phyloP scores from a whole-genome alignment of 2,888 invertebrate genomes.

The Allacma fusca region DNA sequence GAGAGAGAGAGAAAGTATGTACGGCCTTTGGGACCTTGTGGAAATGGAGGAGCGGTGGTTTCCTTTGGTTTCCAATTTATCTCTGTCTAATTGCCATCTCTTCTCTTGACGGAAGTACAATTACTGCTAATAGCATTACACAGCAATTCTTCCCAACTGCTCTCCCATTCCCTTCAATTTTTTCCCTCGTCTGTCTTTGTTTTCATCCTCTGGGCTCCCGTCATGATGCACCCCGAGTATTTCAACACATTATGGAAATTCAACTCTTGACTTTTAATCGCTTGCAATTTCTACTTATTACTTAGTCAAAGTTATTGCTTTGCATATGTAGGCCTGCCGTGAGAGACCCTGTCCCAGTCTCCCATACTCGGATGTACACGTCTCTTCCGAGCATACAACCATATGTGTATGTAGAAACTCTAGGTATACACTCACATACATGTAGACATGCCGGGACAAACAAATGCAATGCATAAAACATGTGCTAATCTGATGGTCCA shows the following conservation, averaged over 20 bases:
- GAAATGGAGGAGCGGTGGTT: constrained; percentile 22
- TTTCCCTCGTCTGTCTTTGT: constrained; percentile 1
- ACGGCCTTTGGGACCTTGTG: not conserved
- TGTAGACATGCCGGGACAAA: no score
- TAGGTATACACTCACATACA: no score
- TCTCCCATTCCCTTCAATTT: not conserved
- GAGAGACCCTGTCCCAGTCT: no score
- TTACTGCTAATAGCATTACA: constrained; percentile 28
- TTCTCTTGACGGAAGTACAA: constrained; percentile 31
- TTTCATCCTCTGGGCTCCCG: not conserved
- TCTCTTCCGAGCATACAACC: no score
- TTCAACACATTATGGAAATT: constrained; percentile 13
- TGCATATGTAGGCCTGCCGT: not conserved
- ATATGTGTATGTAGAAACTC: no score
- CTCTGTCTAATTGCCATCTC: constrained; percentile 35
- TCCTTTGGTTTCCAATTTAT: constrained; percentile 32
- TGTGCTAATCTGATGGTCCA: no score
- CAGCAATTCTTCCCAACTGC: constrained; percentile 22
- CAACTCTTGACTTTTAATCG: not conserved
- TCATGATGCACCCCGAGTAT: not conserved
- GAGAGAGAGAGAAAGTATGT: not conserved
- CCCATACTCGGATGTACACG: no score
- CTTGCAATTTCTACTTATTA: not conserved
- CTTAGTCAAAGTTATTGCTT: not conserved
- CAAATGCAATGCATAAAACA: no score